phyloP scores from a whole-genome alignment of 2,113 vertebrate genomes.

The Madoqua kirkii region DNA sequence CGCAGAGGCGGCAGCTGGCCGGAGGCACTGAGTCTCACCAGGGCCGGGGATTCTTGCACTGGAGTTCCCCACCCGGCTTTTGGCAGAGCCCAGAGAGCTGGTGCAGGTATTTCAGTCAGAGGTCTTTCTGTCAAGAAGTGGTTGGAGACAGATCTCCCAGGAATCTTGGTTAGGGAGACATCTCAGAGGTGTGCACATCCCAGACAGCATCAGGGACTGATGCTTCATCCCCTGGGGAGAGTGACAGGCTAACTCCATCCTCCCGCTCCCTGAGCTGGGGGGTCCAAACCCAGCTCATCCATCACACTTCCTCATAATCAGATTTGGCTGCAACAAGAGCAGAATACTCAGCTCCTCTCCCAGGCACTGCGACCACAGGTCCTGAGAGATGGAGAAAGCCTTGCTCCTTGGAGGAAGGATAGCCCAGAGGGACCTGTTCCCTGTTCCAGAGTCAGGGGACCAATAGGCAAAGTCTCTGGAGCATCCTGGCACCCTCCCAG shows the following conservation, averaged over 20 bases:
- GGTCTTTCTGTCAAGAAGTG: neutral
- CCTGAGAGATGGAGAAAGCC: neutral
- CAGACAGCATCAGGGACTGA: neutral
- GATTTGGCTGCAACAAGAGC: conserved; percentile 41
- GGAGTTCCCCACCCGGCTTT: neutral
- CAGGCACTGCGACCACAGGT: fast-evolving
- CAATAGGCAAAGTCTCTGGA: neutral
- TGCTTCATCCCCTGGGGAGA: neutral
- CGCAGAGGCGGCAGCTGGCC: neutral
- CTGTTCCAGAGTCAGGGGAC: neutral
- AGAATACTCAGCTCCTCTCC: neutral
- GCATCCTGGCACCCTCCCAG: neutral
- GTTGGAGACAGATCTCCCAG: neutral
- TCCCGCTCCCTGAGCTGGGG: neutral
- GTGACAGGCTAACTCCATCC: conserved; percentile 48
- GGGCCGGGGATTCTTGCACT: neutral
- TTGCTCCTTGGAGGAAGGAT: neutral
- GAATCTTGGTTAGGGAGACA: neutral
- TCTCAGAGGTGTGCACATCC: neutral
- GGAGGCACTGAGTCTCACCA: neutral
- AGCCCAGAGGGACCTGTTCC: neutral
- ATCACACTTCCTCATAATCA: neutral
- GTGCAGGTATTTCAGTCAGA: neutral
- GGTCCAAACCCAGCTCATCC: conserved; percentile 27
- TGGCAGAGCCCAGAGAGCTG: neutral